Evolutionary conservation across 2,797 vertebrate species (phyloP).

Genomic region (Pipistrellus pygmaeus): DNA sequence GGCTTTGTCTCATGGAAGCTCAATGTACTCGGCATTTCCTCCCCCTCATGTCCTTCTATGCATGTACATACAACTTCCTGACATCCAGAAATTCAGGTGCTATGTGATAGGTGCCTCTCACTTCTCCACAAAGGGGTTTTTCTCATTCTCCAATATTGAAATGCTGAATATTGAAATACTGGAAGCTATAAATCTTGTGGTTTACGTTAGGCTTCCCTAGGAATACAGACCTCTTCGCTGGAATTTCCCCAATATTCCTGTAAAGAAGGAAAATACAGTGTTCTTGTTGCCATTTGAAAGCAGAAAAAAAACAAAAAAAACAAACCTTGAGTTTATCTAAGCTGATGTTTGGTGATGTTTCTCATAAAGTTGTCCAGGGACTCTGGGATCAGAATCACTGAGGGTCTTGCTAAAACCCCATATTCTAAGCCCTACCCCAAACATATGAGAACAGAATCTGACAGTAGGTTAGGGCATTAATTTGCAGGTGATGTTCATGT

Average conservation of each 20-base stretch:
- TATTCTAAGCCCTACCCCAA: neutral
- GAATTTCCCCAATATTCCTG: neutral
- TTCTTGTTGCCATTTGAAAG: neutral
- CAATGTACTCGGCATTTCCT: neutral
- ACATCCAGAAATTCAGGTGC: conserved; percentile 6
- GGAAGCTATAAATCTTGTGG: neutral
- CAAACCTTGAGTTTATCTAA: neutral
- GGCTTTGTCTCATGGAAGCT: neutral
- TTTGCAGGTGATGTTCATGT: neutral
- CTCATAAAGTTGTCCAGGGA: neutral
- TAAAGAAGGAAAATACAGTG: neutral
- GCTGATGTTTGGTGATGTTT: neutral
- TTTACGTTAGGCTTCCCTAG: neutral
- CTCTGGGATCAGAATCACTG: neutral
- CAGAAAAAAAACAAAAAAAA: neutral
- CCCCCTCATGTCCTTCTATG: neutral
- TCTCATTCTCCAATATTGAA: neutral
- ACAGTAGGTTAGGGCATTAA: neutral
- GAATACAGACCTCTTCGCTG: neutral
- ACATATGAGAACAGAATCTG: neutral
- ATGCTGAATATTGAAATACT: neutral
- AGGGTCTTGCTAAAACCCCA: neutral
- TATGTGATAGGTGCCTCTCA: neutral
- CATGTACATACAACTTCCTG: neutral
- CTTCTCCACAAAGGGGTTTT: neutral